A percentile compares a stretch with the other conserved stretches of the same genome.
Evolutionary conservation across 2,888 invertebrate species (phyloP).

Genomic region (Furcula furcula): DNA sequence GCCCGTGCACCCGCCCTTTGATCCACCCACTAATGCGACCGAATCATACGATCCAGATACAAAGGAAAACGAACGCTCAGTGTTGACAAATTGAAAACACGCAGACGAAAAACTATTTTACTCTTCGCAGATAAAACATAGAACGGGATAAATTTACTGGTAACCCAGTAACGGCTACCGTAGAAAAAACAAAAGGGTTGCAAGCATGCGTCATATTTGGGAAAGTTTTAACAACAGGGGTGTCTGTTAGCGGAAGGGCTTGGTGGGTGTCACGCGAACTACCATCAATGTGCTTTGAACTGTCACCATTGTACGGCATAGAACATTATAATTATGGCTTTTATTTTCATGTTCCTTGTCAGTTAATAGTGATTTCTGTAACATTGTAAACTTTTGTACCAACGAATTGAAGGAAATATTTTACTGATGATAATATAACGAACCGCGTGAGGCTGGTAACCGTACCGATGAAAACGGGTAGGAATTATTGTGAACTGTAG

Average conservation of each 20-base stretch:
- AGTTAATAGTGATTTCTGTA: too few relatives aligned
- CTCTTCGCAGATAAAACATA: constrained; percentile 40
- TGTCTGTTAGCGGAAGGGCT: constrained; percentile 37
- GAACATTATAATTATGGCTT: constrained; percentile 32
- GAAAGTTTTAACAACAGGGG: constrained; percentile 73
- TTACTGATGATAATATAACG: too few relatives aligned
- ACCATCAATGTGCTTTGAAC: constrained; percentile 59
- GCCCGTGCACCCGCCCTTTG: constrained; percentile 34
- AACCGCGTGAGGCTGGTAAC: too few relatives aligned
- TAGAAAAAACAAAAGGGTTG: constrained; percentile 68
- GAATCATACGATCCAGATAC: constrained; percentile 56
- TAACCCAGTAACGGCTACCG: constrained; percentile 45
- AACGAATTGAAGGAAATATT: too few relatives aligned
- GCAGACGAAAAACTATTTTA: constrained; percentile 38
- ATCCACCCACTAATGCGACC: constrained; percentile 57
- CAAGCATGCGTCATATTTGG: constrained; percentile 64
- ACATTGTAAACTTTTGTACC: too few relatives aligned
- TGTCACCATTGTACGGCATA: constrained; percentile 49
- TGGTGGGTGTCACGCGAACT: constrained; percentile 60
- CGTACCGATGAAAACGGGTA: too few relatives aligned
- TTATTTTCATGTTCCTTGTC: constrained; percentile 1
- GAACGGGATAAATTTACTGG: constrained; percentile 48
- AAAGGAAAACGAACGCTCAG: constrained; percentile 37
- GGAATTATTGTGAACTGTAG: constrained; percentile 6
- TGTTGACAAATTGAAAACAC: constrained; percentile 21